Percentiles rank a stretch among this genome's conserved stretches.
These are phyloP conservation scores for Spheniscus mendiculus DNA, from an alignment of 2,113 vertebrate genomes.

Conservation along the genomic window DNA sequence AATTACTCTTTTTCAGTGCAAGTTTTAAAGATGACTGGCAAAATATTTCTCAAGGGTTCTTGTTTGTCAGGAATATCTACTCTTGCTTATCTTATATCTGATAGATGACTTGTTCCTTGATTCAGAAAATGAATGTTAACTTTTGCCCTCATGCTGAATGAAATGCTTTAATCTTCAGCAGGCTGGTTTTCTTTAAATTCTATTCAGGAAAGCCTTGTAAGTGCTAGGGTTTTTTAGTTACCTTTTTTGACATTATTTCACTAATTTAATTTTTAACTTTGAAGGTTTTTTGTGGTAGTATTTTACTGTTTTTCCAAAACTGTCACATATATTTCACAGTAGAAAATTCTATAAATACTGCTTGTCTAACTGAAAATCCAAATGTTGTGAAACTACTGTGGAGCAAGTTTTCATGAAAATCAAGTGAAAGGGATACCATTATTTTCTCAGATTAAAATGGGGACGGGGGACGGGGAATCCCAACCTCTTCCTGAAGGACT, in stretches of 20 bases:
- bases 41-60: not conserved
- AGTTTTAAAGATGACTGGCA: not conserved
- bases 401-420: not conserved
- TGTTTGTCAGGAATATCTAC: not conserved
- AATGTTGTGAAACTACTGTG: not conserved
- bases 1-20: not conserved
- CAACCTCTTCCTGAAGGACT: not conserved
- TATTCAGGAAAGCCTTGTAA: not conserved
- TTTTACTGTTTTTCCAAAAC: not conserved
- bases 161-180: not conserved
- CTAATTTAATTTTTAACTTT: not conserved
- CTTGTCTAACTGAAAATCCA: not conserved
- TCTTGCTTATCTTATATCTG: not conserved
- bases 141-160: not conserved
- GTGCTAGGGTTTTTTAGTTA: not conserved
- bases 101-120: not conserved
- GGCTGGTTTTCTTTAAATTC: not conserved
- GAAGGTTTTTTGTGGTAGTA: not conserved
- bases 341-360: not conserved
- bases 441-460: not conserved
- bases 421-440: not conserved
- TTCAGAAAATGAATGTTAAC: not conserved
- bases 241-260: not conserved
- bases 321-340: not conserved
- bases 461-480: too few species aligned